Percentiles rank a stretch among this genome's conserved stretches.
Evolutionary conservation across 2,888 invertebrate species (phyloP).

Genomic region (Didymodactylos carnosus): DNA sequence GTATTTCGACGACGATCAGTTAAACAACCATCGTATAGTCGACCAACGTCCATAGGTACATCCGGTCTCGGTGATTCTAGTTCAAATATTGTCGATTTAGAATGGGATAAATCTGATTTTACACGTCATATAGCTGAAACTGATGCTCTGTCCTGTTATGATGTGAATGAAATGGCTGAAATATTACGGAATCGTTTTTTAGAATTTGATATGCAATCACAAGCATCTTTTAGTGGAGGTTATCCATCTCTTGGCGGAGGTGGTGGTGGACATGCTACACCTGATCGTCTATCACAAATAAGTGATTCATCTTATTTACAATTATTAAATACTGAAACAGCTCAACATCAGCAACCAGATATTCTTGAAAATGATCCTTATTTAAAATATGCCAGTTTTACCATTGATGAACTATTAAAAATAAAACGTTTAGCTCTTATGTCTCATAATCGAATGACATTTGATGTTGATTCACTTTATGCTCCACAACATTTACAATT

Average conservation of each 20-base stretch:
- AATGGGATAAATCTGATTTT: slow-evolving; percentile 7
- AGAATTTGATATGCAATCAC: slow-evolving; percentile 1
- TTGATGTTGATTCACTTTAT: neutral
- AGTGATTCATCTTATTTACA: too few relatives aligned
- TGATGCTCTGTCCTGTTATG: slow-evolving; percentile 2
- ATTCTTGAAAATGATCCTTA: too few relatives aligned
- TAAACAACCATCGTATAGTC: neutral
- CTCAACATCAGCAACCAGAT: too few relatives aligned
- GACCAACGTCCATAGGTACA: too few relatives aligned
- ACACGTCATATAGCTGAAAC: neutral
- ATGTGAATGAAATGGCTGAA: slow-evolving; percentile 6
- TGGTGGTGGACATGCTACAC: too few relatives aligned
- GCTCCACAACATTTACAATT: neutral
- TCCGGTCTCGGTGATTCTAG: neutral
- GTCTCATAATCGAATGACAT: too few relatives aligned
- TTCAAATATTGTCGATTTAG: neutral
- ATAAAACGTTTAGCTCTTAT: neutral
- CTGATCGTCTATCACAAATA: too few relatives aligned
- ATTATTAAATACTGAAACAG: too few relatives aligned
- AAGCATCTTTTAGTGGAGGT: too few relatives aligned
- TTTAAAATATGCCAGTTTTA: too few relatives aligned
- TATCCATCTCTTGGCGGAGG: too few relatives aligned
- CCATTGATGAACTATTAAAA: neutral
- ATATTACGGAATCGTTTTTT: neutral
- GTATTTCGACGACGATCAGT: too few relatives aligned